phyloP scores from a whole-genome alignment of 2,888 invertebrate species.

The Lepidochitona cinerea region DNA sequence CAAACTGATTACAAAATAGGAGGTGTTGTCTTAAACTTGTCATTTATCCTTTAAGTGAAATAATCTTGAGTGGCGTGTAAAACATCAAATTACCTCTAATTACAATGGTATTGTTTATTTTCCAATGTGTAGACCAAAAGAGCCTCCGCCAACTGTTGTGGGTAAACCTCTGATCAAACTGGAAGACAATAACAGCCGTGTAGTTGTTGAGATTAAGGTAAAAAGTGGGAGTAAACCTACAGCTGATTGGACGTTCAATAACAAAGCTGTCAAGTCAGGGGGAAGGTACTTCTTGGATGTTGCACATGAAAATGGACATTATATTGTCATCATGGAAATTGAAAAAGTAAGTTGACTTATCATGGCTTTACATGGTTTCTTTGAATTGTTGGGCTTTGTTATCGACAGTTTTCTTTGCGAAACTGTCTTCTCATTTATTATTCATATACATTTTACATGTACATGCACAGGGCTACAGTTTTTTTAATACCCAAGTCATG shows the following conservation, averaged over 20 bases:
- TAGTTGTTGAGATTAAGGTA: constrained; percentile 51
- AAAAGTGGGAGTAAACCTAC: constrained; percentile 47
- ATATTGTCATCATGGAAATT: constrained; percentile 49
- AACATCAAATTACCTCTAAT: not conserved
- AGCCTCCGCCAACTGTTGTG: constrained; percentile 37
- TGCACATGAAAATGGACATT: constrained; percentile 76
- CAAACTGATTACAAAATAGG: too few species aligned
- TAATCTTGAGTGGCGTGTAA: not conserved
- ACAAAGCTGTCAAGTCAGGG: constrained; percentile 84
- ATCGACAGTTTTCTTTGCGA: too few species aligned
- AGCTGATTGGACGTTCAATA: constrained; percentile 69
- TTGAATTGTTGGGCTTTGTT: too few species aligned
- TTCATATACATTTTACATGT: too few species aligned
- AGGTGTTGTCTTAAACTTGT: too few species aligned
- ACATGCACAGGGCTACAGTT: too few species aligned
- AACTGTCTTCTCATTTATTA: too few species aligned
- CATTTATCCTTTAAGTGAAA: not conserved
- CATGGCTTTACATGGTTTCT: too few species aligned
- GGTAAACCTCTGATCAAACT: constrained; percentile 94
- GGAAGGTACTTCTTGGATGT: constrained; percentile 87
- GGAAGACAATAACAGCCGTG: constrained; percentile 83
- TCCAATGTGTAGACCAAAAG: constrained; percentile 24
- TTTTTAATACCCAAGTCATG: too few species aligned
- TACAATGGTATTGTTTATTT: not conserved
- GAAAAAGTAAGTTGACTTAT: constrained; percentile 60